phyloP scores from a whole-genome alignment of 1,140 invertebrate species.

The Vanessa tameamea region DNA sequence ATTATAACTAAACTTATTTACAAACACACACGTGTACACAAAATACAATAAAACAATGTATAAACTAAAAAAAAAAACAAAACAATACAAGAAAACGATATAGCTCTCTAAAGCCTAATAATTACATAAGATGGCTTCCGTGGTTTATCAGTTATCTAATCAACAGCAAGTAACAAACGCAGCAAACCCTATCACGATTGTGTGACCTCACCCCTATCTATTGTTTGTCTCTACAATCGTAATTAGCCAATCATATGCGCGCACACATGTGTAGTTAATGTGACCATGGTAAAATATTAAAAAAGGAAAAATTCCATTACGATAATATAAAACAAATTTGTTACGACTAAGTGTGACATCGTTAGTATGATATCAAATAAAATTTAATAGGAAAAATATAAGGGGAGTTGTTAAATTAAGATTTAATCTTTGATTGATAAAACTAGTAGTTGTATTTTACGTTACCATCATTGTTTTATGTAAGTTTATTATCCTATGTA shows the following conservation, averaged over 20 bases:
- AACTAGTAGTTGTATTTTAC: too few species aligned
- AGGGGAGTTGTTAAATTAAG: too few species aligned
- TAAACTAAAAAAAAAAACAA: neutral
- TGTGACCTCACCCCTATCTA: conserved; percentile 8
- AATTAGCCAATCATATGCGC: conserved; percentile 3
- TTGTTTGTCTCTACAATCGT: conserved; percentile 12
- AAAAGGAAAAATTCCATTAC: too few species aligned
- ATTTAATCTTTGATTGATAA: too few species aligned
- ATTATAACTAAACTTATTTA: too few species aligned
- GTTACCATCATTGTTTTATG: too few species aligned
- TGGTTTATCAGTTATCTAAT: conserved; percentile 4
- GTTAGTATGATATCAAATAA: too few species aligned
- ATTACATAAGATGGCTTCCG: conserved; percentile 12
- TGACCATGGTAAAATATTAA: neutral
- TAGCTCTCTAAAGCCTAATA: neutral
- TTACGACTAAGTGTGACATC: too few species aligned
- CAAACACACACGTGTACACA: neutral
- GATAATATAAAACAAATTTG: too few species aligned
- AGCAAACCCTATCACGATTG: conserved; percentile 6
- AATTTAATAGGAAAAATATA: too few species aligned
- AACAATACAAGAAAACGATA: neutral
- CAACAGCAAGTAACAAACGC: neutral
- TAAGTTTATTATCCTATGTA: too few species aligned
- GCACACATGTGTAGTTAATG: neutral
- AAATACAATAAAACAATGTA: neutral